Evolutionary conservation across 2,113 vertebrate genomes (phyloP), one percentile per base, ranked within the genome.

Genomic region (Cyphomyrus plagiostoma): DNA sequence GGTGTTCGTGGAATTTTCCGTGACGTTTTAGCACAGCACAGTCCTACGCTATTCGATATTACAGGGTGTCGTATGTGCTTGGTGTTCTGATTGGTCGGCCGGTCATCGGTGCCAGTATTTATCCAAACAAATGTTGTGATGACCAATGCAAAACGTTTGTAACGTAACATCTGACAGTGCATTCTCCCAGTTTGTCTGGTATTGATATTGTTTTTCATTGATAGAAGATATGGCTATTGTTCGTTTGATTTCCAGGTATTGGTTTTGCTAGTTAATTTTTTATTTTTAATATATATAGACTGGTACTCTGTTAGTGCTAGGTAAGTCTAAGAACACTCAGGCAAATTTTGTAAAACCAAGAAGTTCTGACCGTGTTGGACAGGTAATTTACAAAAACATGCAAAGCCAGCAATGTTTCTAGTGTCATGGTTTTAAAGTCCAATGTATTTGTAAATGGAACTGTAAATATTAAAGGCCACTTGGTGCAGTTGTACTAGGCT

Each of bases 301-400:
- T 88, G 56, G 39, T 88, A 62, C 56, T 88, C 42, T 56, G 49
- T 87, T 39, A 88, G 53, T 45, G 49, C 74, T 89, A 88, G 90
- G 90, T 91, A 90, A 90, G 92, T 95, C 92, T 94, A 93, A 93
- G 91, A 93, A 95, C 91, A 94, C 95, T 96, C 96, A 96, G 96
- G 96, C 95, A 93, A 95, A 93, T 92, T 95, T 94, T 94, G 89
- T 92, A 93, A 93, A 93, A 91, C 91, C 94, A 92, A 92, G 94
- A 94, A 92, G 93, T 95, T 93, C 93, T 94, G 93, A 87, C 91
- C 93, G 90, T 93, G 89, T 92, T 92, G 91, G 90, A 93, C 93
- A 93, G 42, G 52, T 88, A 93, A 94, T 94, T 94, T 50, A 87
- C 45, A n/a, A 94, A 94, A 91, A 92, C 86, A 91, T 93, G 93